Evolutionary conservation across 2,888 invertebrate species (phyloP), one percentile per base, ranked within the genome.

Genomic region (Reticulitermes lucifugus): DNA sequence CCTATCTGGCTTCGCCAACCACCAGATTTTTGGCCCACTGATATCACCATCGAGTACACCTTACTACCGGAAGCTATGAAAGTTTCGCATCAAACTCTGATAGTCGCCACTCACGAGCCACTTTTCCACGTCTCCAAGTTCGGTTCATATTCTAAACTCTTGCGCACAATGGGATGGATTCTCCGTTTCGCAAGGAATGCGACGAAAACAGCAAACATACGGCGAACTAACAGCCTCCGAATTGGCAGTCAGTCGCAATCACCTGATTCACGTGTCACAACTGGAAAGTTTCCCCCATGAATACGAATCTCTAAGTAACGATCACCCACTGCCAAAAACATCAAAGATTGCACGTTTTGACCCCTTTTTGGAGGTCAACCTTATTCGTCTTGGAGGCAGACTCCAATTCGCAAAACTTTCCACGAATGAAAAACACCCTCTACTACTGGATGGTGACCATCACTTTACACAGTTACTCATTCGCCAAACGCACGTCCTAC

Each of bases 31-130:
- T 60, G 81, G 81, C 60, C 81, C 5, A 41, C 18, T 7, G 12
- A 59, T 21, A 29, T 60, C 7, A 29, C 35, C 25, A n/a, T 7
- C 5, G 29, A 41, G 18, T 7, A 35, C 25, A 25, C 0, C 25
- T 25, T 60, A 60, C 81, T 81, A 21, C 60, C 59, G 29, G 81
- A 81, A 81, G 29, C 81, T 7, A 83, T n/a, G 18, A 25, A 25
- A 25, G 0, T 25, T 25, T 22, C 12, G 2, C 41, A n/a, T 22
- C 35, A 70, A 5, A 9, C 25, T 25, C 41, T 7, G 25, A 51
- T 12, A 65, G 71, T 59, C n/a, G 5, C 25, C n/a, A 21, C 29
- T 10, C 9, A 79, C 6, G 10, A 29, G 6, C 12, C 73, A 73
- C 35, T 14, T 35, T 18, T 59, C 9, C 14, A 2, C 14, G 9